Evolutionary conservation across 2,888 invertebrate genomes (phyloP).

Genomic region (Amphiduros pacificus): DNA sequence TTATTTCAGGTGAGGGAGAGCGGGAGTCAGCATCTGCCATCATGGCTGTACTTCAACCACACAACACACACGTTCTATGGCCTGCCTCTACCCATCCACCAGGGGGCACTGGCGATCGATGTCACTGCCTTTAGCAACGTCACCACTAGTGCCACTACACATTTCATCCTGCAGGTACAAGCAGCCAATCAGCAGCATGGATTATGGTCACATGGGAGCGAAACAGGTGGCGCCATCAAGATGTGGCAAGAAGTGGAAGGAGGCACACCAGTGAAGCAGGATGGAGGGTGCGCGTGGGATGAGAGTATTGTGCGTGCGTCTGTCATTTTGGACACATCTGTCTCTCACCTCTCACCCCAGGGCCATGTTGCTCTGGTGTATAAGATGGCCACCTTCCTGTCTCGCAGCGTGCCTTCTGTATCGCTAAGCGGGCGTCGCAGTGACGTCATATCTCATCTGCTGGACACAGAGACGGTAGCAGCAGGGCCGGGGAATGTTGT

Average conservation of each 20-base stretch:
- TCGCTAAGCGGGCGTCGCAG: neutral
- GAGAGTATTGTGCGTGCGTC: conserved; percentile 23
- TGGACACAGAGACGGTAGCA: neutral
- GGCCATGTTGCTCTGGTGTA: conserved; percentile 19
- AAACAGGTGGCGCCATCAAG: neutral
- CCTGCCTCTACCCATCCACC: conserved; percentile 9
- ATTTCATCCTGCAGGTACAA: conserved; percentile 8
- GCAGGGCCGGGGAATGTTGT: conserved; percentile 9
- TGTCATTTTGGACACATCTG: conserved; percentile 17
- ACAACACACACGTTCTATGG: conserved; percentile 5
- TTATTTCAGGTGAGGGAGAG: conserved; percentile 1
- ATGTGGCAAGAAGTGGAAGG: neutral
- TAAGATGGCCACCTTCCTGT: conserved; percentile 30
- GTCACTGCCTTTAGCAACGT: neutral
- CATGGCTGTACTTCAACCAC: conserved; percentile 16
- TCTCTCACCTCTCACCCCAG: conserved; percentile 15
- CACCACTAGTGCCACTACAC: neutral
- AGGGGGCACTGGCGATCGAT: conserved; percentile 2
- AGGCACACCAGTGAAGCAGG: neutral
- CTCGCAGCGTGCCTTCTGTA: conserved; percentile 26
- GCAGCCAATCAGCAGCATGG: neutral
- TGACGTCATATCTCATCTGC: neutral
- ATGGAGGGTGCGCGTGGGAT: neutral
- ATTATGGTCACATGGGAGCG: neutral
- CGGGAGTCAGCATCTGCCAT: conserved; percentile 1